Conservation (phyloP, 1,140 invertebrate species). For the Saccostrea glomerata region DNA sequence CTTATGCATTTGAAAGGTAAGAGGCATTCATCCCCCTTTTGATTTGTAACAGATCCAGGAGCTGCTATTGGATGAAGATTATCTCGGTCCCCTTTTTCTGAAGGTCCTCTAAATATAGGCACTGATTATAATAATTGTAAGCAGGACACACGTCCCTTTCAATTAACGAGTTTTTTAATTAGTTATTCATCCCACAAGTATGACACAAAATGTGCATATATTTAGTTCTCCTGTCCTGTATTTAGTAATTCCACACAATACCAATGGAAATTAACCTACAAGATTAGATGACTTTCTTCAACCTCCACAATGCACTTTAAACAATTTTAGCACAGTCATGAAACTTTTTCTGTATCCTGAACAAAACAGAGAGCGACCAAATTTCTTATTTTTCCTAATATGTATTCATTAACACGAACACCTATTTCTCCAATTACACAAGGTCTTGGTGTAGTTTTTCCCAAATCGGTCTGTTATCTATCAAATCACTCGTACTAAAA, state of each 20-base stretch:
- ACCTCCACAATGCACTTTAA: background rate
- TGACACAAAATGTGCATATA: conserved; percentile 3
- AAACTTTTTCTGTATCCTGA: background rate
- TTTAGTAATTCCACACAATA: background rate
- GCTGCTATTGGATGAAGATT: background rate
- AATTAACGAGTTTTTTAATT: conserved; percentile 18
- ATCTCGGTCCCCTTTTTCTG: background rate
- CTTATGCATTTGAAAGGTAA: conserved; percentile 28
- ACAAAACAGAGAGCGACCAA: background rate
- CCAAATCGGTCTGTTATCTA: background rate
- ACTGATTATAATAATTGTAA: background rate
- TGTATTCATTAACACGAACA: conserved; percentile 34
- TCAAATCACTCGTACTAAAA: conserved; percentile 36
- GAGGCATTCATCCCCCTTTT: conserved; percentile 3
- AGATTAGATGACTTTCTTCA: background rate
- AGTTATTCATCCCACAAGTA: background rate
- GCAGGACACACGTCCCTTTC: background rate
- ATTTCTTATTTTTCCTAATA: conserved; percentile 11
- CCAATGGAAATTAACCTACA: too few species aligned
- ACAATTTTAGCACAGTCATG: background rate
- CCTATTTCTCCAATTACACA: conserved; percentile 33
- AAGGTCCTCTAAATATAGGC: background rate
- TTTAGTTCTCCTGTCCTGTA: background rate
- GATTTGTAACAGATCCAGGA: background rate
- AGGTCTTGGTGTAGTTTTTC: conserved; percentile 16